These are phyloP conservation scores for Aphaenogaster rudis DNA, from an alignment of 1,140 invertebrate species.

Conservation along the genomic window DNA sequence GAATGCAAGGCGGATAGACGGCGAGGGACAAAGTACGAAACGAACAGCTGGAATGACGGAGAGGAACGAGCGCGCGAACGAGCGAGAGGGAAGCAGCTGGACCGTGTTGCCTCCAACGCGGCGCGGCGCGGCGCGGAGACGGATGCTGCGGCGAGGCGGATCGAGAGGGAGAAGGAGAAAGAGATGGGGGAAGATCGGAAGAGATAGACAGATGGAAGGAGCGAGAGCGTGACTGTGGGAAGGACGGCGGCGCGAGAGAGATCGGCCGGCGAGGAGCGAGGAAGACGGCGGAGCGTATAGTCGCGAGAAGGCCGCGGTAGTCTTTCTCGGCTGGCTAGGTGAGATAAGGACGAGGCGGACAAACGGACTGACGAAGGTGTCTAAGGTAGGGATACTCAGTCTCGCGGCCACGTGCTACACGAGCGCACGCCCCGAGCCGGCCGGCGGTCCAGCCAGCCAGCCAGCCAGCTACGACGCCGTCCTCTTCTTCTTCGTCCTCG, in stretches of 20 bases:
- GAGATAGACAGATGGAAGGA: conserved; percentile 12
- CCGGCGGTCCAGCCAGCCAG: conserved; percentile 77
- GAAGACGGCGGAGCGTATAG: conserved; percentile 73
- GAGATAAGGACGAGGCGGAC: conserved; percentile 84
- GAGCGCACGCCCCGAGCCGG: conserved; percentile 85
- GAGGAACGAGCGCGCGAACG: conserved; percentile 59
- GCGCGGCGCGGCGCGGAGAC: conserved; percentile 49
- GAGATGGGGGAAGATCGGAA: conserved; percentile 39
- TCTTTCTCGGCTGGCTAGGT: conserved; percentile 80
- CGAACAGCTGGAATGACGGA: conserved; percentile 59
- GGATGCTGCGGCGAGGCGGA: conserved; percentile 56
- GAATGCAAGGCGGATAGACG: conserved; percentile 40
- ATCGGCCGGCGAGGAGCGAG: conserved; percentile 45
- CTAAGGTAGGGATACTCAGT: conserved; percentile 85
- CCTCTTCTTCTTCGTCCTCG: conserved; percentile 69
- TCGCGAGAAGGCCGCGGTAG: conserved; percentile 80
- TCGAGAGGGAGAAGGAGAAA: conserved; percentile 49
- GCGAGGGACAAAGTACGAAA: conserved; percentile 42
- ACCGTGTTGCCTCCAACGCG: conserved; percentile 44
- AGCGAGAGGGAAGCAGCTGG: conserved; percentile 75
- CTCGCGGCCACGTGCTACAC: conserved; percentile 86
- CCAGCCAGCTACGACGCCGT: conserved; percentile 68
- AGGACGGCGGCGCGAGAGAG: conserved; percentile 58
- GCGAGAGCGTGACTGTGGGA: conserved; percentile 31
- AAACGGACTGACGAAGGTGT: conserved; percentile 83